Evolutionary conservation across 35 echinoderm and acorn worm species (phyloP).

Genomic region (Holothuria glaberrima): DNA sequence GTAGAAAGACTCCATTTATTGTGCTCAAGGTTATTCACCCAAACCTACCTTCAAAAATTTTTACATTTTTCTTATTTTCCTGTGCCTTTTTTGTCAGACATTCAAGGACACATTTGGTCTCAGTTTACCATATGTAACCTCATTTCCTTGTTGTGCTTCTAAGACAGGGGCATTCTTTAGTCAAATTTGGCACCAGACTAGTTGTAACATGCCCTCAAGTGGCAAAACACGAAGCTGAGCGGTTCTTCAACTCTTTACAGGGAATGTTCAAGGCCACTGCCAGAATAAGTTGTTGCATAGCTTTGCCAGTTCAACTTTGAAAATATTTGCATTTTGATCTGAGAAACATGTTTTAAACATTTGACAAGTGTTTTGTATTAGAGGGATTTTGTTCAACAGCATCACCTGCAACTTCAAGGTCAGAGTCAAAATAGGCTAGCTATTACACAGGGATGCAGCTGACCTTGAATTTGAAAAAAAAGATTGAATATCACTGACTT

Average conservation of each 20-base stretch:
- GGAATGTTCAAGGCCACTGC: conserved; percentile 51
- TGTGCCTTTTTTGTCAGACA: conserved; percentile 28
- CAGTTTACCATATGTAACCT: conserved; percentile 52
- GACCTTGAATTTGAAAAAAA: no score
- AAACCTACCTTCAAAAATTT: conserved; percentile 26
- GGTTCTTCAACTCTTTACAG: conserved; percentile 41
- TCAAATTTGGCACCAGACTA: conserved; percentile 38
- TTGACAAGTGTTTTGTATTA: no score
- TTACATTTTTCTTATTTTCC: not conserved
- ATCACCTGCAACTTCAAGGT: no score
- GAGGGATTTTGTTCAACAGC: no score
- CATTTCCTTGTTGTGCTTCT: conserved; percentile 46
- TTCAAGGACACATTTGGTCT: conserved; percentile 50
- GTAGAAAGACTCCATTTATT: conserved; percentile 11
- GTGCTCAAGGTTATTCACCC: conserved; percentile 45
- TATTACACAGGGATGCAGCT: no score
- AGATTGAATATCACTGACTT: no score
- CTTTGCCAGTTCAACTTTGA: no score
- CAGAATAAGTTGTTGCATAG: not conserved
- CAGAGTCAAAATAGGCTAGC: no score
- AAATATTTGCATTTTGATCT: no score
- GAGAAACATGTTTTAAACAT: no score
- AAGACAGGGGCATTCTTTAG: conserved; percentile 25
- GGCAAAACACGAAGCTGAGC: conserved; percentile 38
- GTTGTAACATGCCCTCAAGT: conserved; percentile 48